Evolutionary conservation across 1,140 invertebrate genomes (phyloP).

Genomic region (Hermetia illucens): DNA sequence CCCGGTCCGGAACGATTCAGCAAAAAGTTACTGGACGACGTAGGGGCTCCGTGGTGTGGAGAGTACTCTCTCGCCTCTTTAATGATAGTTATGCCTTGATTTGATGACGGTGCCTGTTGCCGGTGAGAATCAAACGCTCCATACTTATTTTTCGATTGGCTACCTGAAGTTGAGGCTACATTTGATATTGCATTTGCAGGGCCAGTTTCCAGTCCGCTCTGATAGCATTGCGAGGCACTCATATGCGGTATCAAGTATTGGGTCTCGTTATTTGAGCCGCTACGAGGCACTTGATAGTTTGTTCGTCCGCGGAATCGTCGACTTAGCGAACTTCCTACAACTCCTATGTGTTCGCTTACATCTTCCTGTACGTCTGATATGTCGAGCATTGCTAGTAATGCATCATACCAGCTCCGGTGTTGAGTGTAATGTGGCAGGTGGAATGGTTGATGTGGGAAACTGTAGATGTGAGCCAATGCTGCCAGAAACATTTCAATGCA

Average conservation of each 20-base stretch:
- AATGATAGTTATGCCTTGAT: slow-evolving; percentile 3
- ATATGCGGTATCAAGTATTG: slow-evolving; percentile 20
- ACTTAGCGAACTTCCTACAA: slow-evolving; percentile 65
- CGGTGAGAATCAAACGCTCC: too few species aligned
- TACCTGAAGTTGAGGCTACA: too few species aligned
- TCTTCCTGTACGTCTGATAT: slow-evolving; percentile 85
- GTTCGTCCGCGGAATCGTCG: slow-evolving; percentile 53
- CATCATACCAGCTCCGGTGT: slow-evolving; percentile 36
- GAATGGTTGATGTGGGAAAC: slow-evolving; percentile 84
- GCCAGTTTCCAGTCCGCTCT: not conserved
- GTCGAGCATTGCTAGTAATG: slow-evolving; percentile 79
- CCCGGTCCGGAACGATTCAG: not conserved
- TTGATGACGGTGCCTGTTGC: not conserved
- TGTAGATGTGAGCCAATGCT: slow-evolving; percentile 87
- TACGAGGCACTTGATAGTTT: slow-evolving; percentile 52
- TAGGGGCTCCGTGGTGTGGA: slow-evolving; percentile 4
- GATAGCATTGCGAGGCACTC: not conserved
- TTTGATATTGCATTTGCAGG: too few species aligned
- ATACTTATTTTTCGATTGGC: too few species aligned
- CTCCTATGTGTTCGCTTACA: slow-evolving; percentile 80
- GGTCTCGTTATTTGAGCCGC: slow-evolving; percentile 28
- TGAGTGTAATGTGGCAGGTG: slow-evolving; percentile 31
- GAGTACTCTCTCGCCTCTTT: slow-evolving; percentile 6
- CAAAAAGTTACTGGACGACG: slow-evolving; percentile 1
- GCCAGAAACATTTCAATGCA: slow-evolving; percentile 98